Base-by-base conservation (phyloP, 2,888 invertebrate species). In the Euproctis similis region DNA sequence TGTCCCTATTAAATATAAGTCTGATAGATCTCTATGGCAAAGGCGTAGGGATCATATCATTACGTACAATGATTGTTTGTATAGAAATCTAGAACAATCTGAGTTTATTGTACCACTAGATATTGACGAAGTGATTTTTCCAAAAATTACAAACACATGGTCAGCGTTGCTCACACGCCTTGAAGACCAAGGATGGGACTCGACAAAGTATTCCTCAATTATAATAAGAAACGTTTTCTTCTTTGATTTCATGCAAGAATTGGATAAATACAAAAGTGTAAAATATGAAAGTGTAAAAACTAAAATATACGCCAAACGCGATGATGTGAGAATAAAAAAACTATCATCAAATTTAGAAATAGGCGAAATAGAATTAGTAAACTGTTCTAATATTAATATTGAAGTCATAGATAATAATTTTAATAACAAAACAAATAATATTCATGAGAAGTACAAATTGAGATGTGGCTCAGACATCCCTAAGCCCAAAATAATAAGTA, bases 61-160 rank as follows among this genome's bases (percentile, higher is more conserved):
- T 38, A 88, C 91, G 0, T 93, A 92, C 65, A 93, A 93, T 63
- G 92, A 92, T 62, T 93, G 92, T 58, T 86, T 92, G 34, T 92
- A 93, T 63, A 86, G 90, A 59, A 91, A 91, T 70, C 70, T 92
- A 28, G 72, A 86, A 47, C 78, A 80, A 40, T 89, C 90, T 19
- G 85, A 88, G 48, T 91, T 82, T 59, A 73, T 92, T 9, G 74
- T 92, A 13, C 90, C 92, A 6, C 68, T 92, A 45, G 92, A 93
- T 59, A 81, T 91, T 23, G 92, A 93, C 62, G 92, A 93, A 75
- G 78, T 92, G 26, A 85, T 93, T 31, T 80, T 92, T 29, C 92
- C 92, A 9, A 86, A 87, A 58, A 68, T 77, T 39, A 81, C 84
- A 12, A 59, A 73, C 24, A 88, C 82, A 12, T 91, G 91, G 88